Conservation (phyloP, 2,888 invertebrate genomes). For the Dasysyrphus albostriatus region DNA sequence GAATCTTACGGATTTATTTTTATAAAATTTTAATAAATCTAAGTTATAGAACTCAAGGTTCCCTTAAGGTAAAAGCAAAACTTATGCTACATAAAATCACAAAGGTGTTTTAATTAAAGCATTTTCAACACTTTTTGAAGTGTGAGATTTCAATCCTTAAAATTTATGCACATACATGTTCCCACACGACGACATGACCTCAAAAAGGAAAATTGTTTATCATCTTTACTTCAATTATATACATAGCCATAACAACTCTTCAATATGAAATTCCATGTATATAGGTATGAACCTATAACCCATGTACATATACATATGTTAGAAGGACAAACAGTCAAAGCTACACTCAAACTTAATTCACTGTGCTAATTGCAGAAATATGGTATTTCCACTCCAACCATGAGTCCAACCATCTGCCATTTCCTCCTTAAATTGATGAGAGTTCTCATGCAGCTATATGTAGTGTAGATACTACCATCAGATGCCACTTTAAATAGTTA, state of each 20-base stretch:
- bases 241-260: not conserved
- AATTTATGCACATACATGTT: too few relatives aligned
- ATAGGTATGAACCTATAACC: too few relatives aligned
- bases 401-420: conserved; percentile 19
- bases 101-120: not conserved
- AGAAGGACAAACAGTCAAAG: conserved; percentile 28
- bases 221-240: not conserved
- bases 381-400: conserved; percentile 46
- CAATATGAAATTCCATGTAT: not conserved
- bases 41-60: too few relatives aligned
- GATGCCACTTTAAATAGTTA: conserved; percentile 64
- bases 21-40: too few relatives aligned
- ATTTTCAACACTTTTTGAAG: conserved; percentile 1
- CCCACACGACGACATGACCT: not conserved
- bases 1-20: too few relatives aligned
- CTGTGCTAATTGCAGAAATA: conserved; percentile 66
- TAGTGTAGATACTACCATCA: not conserved
- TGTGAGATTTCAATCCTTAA: not conserved
- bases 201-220: not conserved
- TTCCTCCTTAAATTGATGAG: conserved; percentile 42
- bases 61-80: too few relatives aligned
- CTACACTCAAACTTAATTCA: conserved; percentile 56
- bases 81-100: not conserved
- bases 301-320: not conserved
- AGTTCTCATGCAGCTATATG: conserved; percentile 31